Evolutionary conservation across 2,888 invertebrate genomes (phyloP).

Genomic region (Dione juno): DNA sequence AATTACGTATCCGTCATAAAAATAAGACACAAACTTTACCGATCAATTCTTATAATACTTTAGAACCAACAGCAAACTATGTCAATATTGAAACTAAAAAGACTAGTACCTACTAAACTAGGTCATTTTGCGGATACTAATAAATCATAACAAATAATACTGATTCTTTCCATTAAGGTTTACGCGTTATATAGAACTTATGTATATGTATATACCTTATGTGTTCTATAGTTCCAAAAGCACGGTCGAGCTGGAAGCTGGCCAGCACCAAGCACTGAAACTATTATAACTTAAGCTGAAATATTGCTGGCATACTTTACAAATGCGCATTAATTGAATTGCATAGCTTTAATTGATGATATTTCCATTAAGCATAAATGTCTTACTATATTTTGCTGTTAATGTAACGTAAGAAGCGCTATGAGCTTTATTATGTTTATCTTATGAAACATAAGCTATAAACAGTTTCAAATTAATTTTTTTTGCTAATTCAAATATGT

Average conservation of each 20-base stretch:
- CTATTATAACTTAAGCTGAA: slow-evolving; percentile 54
- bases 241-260: slow-evolving; percentile 46
- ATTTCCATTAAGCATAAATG: not conserved
- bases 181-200: too few species aligned
- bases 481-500: too few species aligned
- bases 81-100: not conserved
- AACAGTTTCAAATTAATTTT: too few species aligned
- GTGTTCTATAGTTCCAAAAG: slow-evolving; percentile 22
- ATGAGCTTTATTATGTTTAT: too few species aligned
- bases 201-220: slow-evolving; percentile 35
- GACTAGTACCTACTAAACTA: slow-evolving; percentile 25
- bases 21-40: not conserved
- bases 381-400: not conserved
- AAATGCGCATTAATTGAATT: slow-evolving; percentile 41
- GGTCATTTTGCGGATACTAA: slow-evolving; percentile 14
- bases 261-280: slow-evolving; percentile 53
- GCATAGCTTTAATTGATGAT: not conserved
- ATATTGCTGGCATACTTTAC: slow-evolving; percentile 50
- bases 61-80: slow-evolving; percentile 8
- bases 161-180: slow-evolving; percentile 26
- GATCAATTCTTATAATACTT: slow-evolving; percentile 4
- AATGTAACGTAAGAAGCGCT: not conserved
- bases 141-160: slow-evolving; percentile 26
- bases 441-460: too few species aligned
- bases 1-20: not conserved